Percentiles rank a stretch among this genome's conserved stretches.
Conservation (phyloP, 1,140 invertebrate genomes). For the Micrasema minimum region DNA sequence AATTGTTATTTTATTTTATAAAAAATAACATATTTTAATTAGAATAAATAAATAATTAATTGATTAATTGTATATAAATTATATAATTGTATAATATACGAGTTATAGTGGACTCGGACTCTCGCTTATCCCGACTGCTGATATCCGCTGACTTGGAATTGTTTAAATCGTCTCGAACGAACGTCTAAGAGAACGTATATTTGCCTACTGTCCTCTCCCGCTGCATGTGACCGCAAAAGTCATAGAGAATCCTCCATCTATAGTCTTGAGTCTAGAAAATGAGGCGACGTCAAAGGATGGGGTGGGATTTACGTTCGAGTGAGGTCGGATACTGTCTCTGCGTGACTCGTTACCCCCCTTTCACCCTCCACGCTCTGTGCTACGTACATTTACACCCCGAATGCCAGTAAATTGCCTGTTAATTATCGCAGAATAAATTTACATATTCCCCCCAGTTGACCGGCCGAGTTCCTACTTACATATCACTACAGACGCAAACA, state of each 20-base stretch:
- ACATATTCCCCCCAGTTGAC: slow-evolving; percentile 37
- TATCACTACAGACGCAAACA: slow-evolving; percentile 25
- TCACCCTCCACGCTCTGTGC: neutral
- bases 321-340: neutral
- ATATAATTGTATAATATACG: no score
- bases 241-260: no score
- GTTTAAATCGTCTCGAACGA: no score
- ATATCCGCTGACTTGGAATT: no score
- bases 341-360: neutral
- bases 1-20: no score
- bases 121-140: no score
- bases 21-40: no score
- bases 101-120: no score
- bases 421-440: slow-evolving; percentile 52
- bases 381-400: slow-evolving; percentile 32
- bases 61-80: no score
- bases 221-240: slow-evolving; percentile 5
- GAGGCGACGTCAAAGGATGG: slow-evolving; percentile 17
- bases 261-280: neutral
- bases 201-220: no score
- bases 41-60: no score
- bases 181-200: no score
- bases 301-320: slow-evolving; percentile 14
- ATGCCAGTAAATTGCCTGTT: slow-evolving; percentile 49
- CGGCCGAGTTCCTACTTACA: neutral